Percentiles rank a stretch among this genome's conserved stretches.
phyloP scores from a whole-genome alignment of 2,113 vertebrate species.

The Dasypus novemcinctus region DNA sequence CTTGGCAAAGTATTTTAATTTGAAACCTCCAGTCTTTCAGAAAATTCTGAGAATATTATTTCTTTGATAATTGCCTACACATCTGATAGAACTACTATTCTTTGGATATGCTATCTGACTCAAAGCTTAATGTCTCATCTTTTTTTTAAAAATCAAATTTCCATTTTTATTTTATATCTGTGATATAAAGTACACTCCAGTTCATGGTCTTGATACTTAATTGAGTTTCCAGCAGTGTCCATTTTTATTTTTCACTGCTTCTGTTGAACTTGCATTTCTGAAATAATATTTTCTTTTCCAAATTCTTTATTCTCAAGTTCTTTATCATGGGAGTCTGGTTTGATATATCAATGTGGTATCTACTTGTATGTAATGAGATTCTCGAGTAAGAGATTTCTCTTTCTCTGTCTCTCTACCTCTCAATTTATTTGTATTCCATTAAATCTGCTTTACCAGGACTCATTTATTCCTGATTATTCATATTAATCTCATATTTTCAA shows the following conservation, averaged over 20 bases:
- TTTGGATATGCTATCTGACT: not conserved
- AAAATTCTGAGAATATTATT: not conserved
- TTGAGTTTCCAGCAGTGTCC: not conserved
- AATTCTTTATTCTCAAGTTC: not conserved
- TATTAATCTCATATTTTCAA: not conserved
- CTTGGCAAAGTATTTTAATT: not conserved
- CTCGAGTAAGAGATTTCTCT: not conserved
- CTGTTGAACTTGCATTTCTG: not conserved
- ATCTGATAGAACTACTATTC: not conserved
- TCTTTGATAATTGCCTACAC: not conserved
- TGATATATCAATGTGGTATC: not conserved
- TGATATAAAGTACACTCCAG: not conserved
- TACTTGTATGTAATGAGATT: not conserved
- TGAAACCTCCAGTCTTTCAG: not conserved
- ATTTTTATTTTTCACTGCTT: not conserved
- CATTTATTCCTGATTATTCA: not conserved
- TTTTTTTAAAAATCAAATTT: not conserved
- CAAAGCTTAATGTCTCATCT: not conserved
- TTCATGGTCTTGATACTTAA: not conserved
- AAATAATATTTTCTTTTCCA: not conserved
- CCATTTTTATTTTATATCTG: not conserved
- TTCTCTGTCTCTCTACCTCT: not conserved
- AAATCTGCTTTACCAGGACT: not conserved
- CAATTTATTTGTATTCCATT: not conserved
- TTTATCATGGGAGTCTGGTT: not conserved